Evolutionary conservation across 2,113 vertebrate genomes (phyloP).

Genomic region (Fregata magnificens): DNA sequence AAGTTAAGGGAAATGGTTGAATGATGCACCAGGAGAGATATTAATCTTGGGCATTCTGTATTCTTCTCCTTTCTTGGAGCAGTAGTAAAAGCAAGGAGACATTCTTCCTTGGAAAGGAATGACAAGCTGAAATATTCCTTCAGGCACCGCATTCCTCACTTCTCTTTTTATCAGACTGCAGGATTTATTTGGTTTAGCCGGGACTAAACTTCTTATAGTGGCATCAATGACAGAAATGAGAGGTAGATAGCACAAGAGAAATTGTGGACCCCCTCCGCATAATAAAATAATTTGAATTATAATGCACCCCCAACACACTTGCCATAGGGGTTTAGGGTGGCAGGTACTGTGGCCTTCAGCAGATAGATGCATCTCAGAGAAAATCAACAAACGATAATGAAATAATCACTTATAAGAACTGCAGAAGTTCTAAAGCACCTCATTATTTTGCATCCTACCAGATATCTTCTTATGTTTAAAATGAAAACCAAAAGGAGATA

Average conservation of each 20-base stretch:
- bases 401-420: neutral
- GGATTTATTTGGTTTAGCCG: slow-evolving; percentile 24
- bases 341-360: neutral
- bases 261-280: neutral
- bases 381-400: neutral
- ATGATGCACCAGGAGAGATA: neutral
- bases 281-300: neutral
- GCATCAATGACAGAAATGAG: neutral
- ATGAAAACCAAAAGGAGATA: neutral
- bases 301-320: neutral
- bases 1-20: neutral
- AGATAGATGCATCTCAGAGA: neutral
- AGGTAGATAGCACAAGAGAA: neutral
- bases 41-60: slow-evolving; percentile 25
- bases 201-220: neutral
- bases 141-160: slow-evolving; percentile 26
- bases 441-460: neutral
- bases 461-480: neutral
- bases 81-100: slow-evolving; percentile 30
- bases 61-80: neutral
- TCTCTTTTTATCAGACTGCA: slow-evolving; percentile 21
- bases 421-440: neutral
- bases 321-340: neutral
- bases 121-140: slow-evolving; percentile 49
- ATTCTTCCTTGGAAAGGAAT: slow-evolving; percentile 7